Conservation (phyloP, 2,113 vertebrate species). For the Cinclus cinclus region DNA sequence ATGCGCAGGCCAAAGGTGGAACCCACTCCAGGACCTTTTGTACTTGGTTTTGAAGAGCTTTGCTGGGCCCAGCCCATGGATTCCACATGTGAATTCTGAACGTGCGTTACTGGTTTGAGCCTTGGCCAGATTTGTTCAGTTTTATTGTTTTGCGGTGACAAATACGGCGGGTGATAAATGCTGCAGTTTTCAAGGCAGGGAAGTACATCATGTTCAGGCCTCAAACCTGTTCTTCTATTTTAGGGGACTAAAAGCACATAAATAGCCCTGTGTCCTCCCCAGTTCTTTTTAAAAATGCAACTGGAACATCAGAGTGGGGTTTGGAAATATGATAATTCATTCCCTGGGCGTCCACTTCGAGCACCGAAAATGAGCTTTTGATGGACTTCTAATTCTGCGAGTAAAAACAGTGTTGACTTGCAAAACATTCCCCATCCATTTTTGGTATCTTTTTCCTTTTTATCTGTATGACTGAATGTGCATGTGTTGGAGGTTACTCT, state of each 20-base stretch:
- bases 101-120: not conserved
- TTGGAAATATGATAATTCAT: not conserved
- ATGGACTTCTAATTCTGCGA: not conserved
- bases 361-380: not conserved
- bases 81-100: not conserved
- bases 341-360: not conserved
- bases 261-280: not conserved
- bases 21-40: not conserved
- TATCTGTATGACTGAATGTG: not conserved
- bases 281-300: not conserved
- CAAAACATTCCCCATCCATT: not conserved
- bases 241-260: not conserved
- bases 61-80: not conserved
- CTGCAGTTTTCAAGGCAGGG: not conserved
- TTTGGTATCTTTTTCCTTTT: not conserved
- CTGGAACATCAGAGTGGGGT: not conserved
- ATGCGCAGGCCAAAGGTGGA: accelerated
- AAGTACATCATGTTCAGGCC: not conserved
- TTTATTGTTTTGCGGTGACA: not conserved
- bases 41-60: not conserved
- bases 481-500: not conserved
- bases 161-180: not conserved
- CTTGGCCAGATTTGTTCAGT: not conserved
- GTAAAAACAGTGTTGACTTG: not conserved
- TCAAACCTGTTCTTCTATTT: slow-evolving; percentile 25